Evolutionary conservation across 2,888 invertebrate species (phyloP), one percentile per base, ranked within the genome.

Genomic region (Sthenelais limicola): DNA sequence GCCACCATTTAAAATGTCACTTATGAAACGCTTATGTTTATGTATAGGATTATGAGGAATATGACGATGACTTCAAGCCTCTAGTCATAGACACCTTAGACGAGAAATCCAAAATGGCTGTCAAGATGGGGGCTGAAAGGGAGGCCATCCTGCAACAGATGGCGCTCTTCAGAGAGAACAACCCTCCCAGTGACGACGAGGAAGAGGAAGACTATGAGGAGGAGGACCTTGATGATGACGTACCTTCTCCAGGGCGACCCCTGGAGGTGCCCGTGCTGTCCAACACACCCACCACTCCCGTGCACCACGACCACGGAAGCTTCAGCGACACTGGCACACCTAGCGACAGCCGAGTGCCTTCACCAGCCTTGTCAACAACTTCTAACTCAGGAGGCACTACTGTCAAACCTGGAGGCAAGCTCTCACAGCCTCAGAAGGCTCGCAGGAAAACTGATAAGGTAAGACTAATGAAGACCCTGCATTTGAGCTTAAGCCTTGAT

Each of bases 391-490:
- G 51, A 35, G 33, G 35, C n/a, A 30, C 38, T 0, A 30, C 69
- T 1, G 35, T 38, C 38, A 30, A 24, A 21, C 12, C 48, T 3
- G 3, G 21, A 3, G 33, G 52, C 33, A 52, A 52, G 30, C 58
- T 47, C 12, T 62, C 56, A 12, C 56, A 76, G 26, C 72, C 76
- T 4, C 68, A 71, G 28, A 79, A 79, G 51, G 78, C 79, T 3
- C 68, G 79, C n/a, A 56, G 77, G 21, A 79, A 79, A 62, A 74
- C 72, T 38, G 79, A 79, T 49, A 74, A 78, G 75, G 79, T 79
- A 51, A n/a, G 12, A 28, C 24, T 21, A 26, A 7, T 18, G 18
- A 9, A 43, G 18, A 43, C 9, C 18, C 9, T 43, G n/a, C n/a
- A n/a, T n/a, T n/a, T n/a, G n/a, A n/a, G n/a, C n/a, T n/a, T n/a